Percentiles rank a stretch among this genome's conserved stretches.
phyloP scores from a whole-genome alignment of 2,888 invertebrate species.

The Drosophila parthenogenetica region DNA sequence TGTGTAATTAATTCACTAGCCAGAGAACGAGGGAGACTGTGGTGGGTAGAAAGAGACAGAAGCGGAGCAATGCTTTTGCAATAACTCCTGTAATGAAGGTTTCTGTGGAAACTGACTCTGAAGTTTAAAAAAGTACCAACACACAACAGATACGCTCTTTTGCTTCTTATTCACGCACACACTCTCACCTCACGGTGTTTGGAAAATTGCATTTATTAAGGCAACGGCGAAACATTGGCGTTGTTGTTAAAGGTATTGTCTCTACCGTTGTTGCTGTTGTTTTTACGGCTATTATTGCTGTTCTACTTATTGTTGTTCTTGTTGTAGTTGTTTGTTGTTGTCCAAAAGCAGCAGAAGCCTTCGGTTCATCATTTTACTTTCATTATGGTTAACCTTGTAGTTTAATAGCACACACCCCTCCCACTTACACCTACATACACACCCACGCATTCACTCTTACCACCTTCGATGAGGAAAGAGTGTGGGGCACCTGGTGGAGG shows the following conservation, averaged over 20 bases:
- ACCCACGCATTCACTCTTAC: neutral
- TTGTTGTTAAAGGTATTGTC: neutral
- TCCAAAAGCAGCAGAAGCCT: conserved; percentile 55
- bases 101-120: conserved; percentile 2
- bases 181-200: conserved; percentile 5
- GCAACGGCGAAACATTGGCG: conserved; percentile 13
- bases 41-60: neutral
- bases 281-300: neutral
- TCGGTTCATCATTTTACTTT: conserved; percentile 80
- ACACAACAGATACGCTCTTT: too few species aligned
- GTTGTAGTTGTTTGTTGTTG: conserved; percentile 30
- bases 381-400: conserved; percentile 81
- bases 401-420: conserved; percentile 49
- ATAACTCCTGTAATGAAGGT: conserved; percentile 48
- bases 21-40: neutral
- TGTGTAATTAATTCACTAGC: conserved; percentile 64
- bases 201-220: conserved; percentile 44
- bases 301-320: neutral
- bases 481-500: neutral
- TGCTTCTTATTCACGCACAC: conserved; percentile 3
- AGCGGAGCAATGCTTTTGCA: conserved; percentile 51
- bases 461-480: neutral
- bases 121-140: conserved; percentile 15
- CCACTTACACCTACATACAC: neutral
- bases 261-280: neutral